Base-by-base conservation (phyloP, 1,140 invertebrate species). In the Lordiphosa stackelbergi region DNA sequence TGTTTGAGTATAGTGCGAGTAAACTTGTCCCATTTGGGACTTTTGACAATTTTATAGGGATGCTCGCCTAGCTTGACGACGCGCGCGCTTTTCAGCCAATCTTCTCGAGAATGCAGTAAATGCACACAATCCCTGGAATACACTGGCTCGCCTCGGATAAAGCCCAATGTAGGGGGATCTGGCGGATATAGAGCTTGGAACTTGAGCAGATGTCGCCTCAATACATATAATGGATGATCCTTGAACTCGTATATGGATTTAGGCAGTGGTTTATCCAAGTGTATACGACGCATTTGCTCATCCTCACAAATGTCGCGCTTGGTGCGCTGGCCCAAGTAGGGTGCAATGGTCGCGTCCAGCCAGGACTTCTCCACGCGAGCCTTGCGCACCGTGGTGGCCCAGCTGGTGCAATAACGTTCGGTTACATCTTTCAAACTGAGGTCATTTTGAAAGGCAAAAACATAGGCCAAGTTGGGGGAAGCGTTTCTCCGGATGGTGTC, bases 111-210 rank as follows among this genome's bases (percentile, higher is more conserved):
- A 72, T 94, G 93, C 40, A 98, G 91, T 2, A 91, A 91, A 78
- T 95, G 91, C 0, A 99, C 96, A 89, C 95, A 97, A 53, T 95
- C 92, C 2, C 77, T 46, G 0, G 96, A 91, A 90, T 97, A 99
- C 46, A 99, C 93, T 0, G 96, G 89, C 87, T 99, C 96, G 0
- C 92, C 91, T 45, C 93, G 92, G 13, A 97, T 91, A 85, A 94
- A 95, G 5, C 97, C 97, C 4, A 99, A 73, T 1, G 95, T 92
- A 2, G 93, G 89, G 5, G 94, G 91, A 83, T 98, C 92, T 0
- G 94, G 91, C 0, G 98, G 98, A 89, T 99, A 99, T 10, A 99
- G 92, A 1, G 93, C 97, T 91, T 99, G 95, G 87, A 96, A 99
- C 89, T 99, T 99, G 0, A 99, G 88, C 34, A 99, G 89, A 89